Base-by-base conservation (phyloP, 2,113 vertebrate genomes). In the Coryphaenoides rupestris region DNA sequence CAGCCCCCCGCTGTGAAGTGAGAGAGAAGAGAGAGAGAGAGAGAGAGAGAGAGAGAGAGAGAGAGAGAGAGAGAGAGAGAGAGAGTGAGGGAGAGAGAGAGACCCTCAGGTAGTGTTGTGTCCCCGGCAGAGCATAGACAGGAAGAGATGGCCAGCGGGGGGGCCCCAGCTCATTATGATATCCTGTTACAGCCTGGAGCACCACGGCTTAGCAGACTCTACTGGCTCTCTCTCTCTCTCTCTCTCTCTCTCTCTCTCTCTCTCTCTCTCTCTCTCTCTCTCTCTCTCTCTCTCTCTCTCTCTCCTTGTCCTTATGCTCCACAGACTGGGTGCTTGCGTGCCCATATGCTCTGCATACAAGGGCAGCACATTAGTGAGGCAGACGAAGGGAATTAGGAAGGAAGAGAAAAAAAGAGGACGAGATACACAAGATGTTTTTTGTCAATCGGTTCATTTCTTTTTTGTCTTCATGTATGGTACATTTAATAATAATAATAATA, bases 101-200 rank as follows among this genome's bases (percentile, higher is more conserved):
- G 46, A 21, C n/a, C 77, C 74, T 47, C 72, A 82, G 80, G 78
- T 74, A 72, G 66, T 69, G 57, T 12, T 69, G 55, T 12, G 70
- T 79, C 62, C 68, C 60, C 68, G 59, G 72, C 69, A 19, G 71
- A 69, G 72, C 78, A 78, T 76, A 83, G 75, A 83, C 80, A 81
- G 82, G 79, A 82, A 82, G 82, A 83, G 65, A 72, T 68, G 75
- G 77, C 82, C 84, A 79, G 80, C 66, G 67, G 83, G 81, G 77
- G 80, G 75, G n/a, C n/a, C 59, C 68, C 45, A 17, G 63, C 74
- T 86, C 77, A 86, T 88, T 86, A 87, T 84, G 79, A 46, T 80
- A 81, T 86, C 79, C 73, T 47, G 70, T 86, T 87, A 78, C 85
- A 77, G 75, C 76, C 53, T 6, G 68, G 66, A 83, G 85, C 79